These are phyloP conservation scores for Tachycineta bicolor DNA, from an alignment of 2,113 vertebrate genomes.

Conservation along the genomic window DNA sequence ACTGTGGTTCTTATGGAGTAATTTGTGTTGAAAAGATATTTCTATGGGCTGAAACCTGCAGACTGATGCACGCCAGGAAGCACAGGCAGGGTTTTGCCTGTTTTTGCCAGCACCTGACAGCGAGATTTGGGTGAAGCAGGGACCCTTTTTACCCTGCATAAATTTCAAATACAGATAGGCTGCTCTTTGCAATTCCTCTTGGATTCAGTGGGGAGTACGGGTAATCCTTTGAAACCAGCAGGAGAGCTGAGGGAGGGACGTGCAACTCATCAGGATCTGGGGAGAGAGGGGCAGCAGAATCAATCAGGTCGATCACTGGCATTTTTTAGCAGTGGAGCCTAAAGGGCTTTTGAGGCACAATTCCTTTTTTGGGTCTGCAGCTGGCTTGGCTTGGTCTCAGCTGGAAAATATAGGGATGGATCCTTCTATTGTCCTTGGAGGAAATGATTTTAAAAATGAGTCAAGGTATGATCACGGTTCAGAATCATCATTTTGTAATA, in stretches of 20 bases:
- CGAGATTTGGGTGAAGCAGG: not conserved
- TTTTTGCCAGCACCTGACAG: not conserved
- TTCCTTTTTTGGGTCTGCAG: slow-evolving; percentile 22
- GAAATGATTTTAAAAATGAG: not conserved
- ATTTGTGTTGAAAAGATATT: not conserved
- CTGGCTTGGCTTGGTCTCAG: slow-evolving; percentile 13
- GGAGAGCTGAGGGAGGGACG: not conserved
- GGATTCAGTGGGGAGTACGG: not conserved
- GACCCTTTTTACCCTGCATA: not conserved
- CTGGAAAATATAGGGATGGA: not conserved
- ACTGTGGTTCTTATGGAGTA: not conserved
- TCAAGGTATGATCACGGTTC: not conserved
- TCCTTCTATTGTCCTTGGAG: not conserved
- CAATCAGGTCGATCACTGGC: not conserved
- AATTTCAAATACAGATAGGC: not conserved
- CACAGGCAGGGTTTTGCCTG: not conserved
- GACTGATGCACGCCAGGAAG: not conserved
- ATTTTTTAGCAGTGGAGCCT: not conserved
- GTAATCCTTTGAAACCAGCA: not conserved
- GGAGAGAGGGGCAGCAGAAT: not conserved
- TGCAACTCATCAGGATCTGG: not conserved
- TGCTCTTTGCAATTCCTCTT: not conserved
- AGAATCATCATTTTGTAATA: not conserved
- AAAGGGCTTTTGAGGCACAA: not conserved
- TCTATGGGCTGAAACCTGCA: not conserved